phyloP scores from a whole-genome alignment of 1,140 invertebrate species.

The Drosophila rufa region DNA sequence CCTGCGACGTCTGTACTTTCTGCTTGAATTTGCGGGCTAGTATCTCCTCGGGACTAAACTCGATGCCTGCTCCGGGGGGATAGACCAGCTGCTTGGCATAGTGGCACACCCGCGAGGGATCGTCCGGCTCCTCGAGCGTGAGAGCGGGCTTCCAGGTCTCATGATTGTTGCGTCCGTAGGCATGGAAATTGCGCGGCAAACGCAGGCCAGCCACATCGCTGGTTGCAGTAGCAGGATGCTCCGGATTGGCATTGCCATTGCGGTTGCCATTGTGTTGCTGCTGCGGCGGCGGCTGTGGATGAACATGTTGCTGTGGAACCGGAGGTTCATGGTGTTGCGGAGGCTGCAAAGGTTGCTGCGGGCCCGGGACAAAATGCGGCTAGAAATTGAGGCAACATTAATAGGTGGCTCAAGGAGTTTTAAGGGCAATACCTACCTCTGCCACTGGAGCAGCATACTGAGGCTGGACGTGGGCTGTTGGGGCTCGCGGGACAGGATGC shows the following conservation, averaged over 20 bases:
- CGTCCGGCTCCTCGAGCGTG: slow-evolving; percentile 81
- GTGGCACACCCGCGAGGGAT: slow-evolving; percentile 74
- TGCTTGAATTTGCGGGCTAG: slow-evolving; percentile 61
- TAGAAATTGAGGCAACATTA: background rate
- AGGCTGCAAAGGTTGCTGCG: slow-evolving; percentile 19
- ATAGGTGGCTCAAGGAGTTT: too few relatives aligned
- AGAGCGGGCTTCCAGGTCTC: slow-evolving; percentile 83
- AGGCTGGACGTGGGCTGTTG: slow-evolving; percentile 17
- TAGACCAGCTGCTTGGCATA: slow-evolving; percentile 82
- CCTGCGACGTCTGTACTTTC: slow-evolving; percentile 46
- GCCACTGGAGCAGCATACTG: slow-evolving; percentile 29
- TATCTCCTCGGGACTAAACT: slow-evolving; percentile 83
- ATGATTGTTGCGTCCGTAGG: slow-evolving; percentile 77
- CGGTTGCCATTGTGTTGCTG: slow-evolving; percentile 42
- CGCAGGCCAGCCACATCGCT: slow-evolving; percentile 54
- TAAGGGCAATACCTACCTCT: slow-evolving; percentile 14
- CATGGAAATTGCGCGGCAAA: slow-evolving; percentile 75
- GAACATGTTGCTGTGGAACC: too few relatives aligned
- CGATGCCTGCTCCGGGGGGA: slow-evolving; percentile 63
- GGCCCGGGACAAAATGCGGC: slow-evolving; percentile 5
- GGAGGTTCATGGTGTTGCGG: slow-evolving; percentile 17
- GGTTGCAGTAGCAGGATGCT: background rate
- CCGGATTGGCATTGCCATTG: slow-evolving; percentile 25
- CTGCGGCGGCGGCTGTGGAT: background rate
- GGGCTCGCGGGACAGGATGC: slow-evolving; percentile 13